Evolutionary conservation across 2,888 invertebrate species (phyloP), one percentile per base, ranked within the genome.

Genomic region (Torymus texanus): DNA sequence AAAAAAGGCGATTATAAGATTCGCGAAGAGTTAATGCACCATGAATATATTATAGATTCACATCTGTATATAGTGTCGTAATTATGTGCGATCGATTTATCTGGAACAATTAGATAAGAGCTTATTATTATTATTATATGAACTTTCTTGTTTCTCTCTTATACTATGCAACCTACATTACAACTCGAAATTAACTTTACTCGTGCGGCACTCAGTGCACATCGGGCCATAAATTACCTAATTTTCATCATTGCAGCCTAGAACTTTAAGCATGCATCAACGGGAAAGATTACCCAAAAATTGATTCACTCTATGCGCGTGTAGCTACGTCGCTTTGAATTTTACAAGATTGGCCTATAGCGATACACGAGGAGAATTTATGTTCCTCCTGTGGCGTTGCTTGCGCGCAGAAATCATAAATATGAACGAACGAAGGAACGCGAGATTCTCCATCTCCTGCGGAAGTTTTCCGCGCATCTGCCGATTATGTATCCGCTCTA

Each of bases 391-490:
- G 29, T 14, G 10, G 13, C 24, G 53, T n/a, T 18, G n/a, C 21
- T 21, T 2, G 21, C 21, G 21, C 21, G 13, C 51, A 65, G 68
- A 78, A 55, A 78, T 78, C 73, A 73, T 78, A 73, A 78, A 78
- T 78, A 72, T 68, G 58, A 74, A 78, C 61, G 63, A 59, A 72
- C 50, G 58, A 29, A 14, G 41, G 41, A 41, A 41, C 73, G 55
- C 1, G 51, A 67, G 41, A 67, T 55, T 67, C 50, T 61, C 16
- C 41, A 41, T 41, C 41, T 41, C 41, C 12, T 51, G 24, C n/a
- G 21, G 61, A 61, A 72, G 67, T 53, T 67, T 72, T 65, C 21
- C 21, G 16, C 71, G 68, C 53, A 65, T 58, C 58, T 77, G 50
- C 56, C 68, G 68, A 76, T 70, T 76, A 70, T 76, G 14, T 14